Evolutionary conservation across 2,797 vertebrate species (phyloP), one percentile per base, ranked within the genome.

Genomic region (Myotis planiceps): DNA sequence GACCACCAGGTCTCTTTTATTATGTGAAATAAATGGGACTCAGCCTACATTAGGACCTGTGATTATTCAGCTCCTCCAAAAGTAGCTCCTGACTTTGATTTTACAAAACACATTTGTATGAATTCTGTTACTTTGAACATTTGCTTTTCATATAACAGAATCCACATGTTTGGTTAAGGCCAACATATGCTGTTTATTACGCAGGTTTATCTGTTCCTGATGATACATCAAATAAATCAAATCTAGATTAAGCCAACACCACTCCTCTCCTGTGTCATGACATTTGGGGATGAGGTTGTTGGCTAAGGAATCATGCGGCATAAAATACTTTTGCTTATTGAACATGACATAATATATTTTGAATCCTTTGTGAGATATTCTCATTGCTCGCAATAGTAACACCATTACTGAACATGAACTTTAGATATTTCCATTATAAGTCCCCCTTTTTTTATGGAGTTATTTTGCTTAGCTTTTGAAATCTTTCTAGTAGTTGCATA

Each of bases 51-150:
- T 42, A 74, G 34, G 9, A 21, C 68, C 76, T 92, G 81, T 82
- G 68, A 95, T 92, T 95, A 82, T 81, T 95, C 83, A 74, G 63
- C n/a, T 84, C 18, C 29, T 69, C 75, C 63, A 75, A 95, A 90
- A 88, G 80, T 78, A 94, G 63, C 69, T 93, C 82, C n/a, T 81
- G 82, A 94, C 78, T 97, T 96, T 92, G 86, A 90, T 94, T 97
- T 92, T 95, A 25, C 39, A 93, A 87, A 96, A 69, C 53, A 97
- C 65, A 95, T 96, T 97, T 95, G 96, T 96, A 95, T 94, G 95
- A 97, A 96, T 95, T 96, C 94, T 97, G 84, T 96, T 93, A 82
- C 81, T 96, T 95, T 90, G 95, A 97, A 93, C 95, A 96, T 94
- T 97, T 96, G 85, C 82, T 96, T 96, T 96, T 96, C 74, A 82